Base-by-base conservation (phyloP, 2,888 invertebrate species). In the Pheosia gnoma region DNA sequence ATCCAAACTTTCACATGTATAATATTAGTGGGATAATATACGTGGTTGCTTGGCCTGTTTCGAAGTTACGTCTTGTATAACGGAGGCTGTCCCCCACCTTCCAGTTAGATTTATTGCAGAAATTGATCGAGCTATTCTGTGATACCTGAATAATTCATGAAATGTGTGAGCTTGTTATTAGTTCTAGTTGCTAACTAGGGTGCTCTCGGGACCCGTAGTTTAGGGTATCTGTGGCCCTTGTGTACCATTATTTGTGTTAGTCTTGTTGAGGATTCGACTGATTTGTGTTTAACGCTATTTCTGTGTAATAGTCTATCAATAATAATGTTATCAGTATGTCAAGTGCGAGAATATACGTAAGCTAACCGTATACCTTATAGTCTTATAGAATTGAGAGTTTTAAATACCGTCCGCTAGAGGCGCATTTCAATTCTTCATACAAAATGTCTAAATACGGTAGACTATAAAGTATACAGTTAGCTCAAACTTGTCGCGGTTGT, bases 61-160 rank as follows among this genome's bases (percentile, higher is more conserved):
- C 25, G 25, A 1, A 25, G 25, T 25, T 25, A 5, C 11, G 8
- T n/a, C 47, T 4, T n/a, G 47, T 10, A 43, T 8, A 9, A 25
- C 25, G 6, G 10, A 25, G 51, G 25, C 25, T 51, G 25, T 5
- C 25, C 25, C 7, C 7, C 11, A 49, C 51, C 51, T 9, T 51
- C 38, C 38, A 54, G 10, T 38, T 11, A 54, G 54, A 38, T 54
- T 54, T 54, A 54, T 54, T 54, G 11, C 38, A 7, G 38, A 54
- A 54, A 54, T 54, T 54, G 54, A 54, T 54, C 54, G 54, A 54
- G 51, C 25, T 25, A 7, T 13, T 25, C 25, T 7, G 11, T 53
- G 41, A 54, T n/a, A 56, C 41, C 38, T 56, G 56, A 56, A 56
- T 56, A 41, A 41, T 56, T 56, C 39, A 56, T 56, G 56, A 56